These are phyloP conservation scores for Gnathonemus echidnorhynchus DNA, from an alignment of 2,113 vertebrate species.

Conservation along the genomic window DNA sequence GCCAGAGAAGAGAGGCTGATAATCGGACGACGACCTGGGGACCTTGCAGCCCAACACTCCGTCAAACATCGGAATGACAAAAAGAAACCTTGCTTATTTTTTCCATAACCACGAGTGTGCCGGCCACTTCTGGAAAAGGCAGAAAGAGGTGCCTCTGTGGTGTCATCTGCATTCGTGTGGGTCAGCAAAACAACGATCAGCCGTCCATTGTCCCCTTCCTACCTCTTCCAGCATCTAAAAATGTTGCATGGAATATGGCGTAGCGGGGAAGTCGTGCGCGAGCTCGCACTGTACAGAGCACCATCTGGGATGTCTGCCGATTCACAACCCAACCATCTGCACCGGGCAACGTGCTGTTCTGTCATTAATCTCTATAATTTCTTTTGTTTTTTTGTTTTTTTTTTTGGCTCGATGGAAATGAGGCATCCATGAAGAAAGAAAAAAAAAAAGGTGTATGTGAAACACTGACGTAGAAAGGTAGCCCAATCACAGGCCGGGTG, in stretches of 20 bases:
- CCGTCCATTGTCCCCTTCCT: background rate
- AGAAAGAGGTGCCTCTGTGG: background rate
- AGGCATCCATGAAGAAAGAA: background rate
- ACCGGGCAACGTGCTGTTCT: background rate
- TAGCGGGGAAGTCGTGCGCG: background rate
- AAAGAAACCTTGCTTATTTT: background rate
- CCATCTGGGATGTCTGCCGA: conserved; percentile 14
- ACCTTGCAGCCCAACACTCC: background rate
- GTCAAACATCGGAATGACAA: background rate
- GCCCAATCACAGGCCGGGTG: background rate
- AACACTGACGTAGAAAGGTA: background rate
- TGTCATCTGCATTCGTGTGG: background rate
- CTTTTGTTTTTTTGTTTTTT: background rate
- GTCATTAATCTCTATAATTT: conserved; percentile 10
- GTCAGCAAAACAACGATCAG: background rate
- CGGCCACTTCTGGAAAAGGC: background rate
- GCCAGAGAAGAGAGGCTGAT: background rate
- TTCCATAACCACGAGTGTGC: background rate
- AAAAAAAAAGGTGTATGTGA: background rate
- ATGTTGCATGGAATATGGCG: background rate
- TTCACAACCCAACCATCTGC: conserved; percentile 10
- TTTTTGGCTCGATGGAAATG: background rate
- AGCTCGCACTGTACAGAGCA: background rate
- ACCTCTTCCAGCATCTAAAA: background rate
- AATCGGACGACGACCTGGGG: background rate